Conservation (phyloP, 2,888 invertebrate genomes). For the Hirtodrosophila trivittata region DNA sequence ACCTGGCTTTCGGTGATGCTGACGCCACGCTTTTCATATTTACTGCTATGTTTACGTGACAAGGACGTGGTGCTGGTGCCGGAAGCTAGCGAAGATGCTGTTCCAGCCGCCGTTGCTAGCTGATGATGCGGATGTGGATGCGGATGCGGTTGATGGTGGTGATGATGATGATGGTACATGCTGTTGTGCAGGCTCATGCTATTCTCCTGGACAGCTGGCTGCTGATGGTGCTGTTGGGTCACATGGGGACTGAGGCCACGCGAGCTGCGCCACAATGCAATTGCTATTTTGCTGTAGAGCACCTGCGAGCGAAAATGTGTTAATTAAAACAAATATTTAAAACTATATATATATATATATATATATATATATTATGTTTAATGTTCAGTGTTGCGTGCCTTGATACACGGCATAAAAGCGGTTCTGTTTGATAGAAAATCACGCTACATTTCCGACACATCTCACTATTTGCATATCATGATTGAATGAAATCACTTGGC, state of each 20-base stretch:
- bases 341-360: too few relatives aligned
- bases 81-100: constrained; percentile 48
- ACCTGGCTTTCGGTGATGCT: constrained; percentile 84
- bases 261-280: constrained; percentile 92
- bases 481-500: background rate
- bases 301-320: constrained; percentile 84
- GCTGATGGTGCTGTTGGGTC: constrained; percentile 70
- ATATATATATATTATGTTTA: too few relatives aligned
- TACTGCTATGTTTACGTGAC: constrained; percentile 84
- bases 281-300: constrained; percentile 92
- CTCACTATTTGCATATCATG: constrained; percentile 2
- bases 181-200: constrained; percentile 79
- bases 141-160: constrained; percentile 26
- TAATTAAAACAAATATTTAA: background rate
- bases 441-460: constrained; percentile 3
- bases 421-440: constrained; percentile 1
- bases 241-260: constrained; percentile 87
- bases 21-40: constrained; percentile 84
- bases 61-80: constrained; percentile 68
- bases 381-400: background rate
- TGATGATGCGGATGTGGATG: constrained; percentile 51
- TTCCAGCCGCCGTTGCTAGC: constrained; percentile 26
- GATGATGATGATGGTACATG: constrained; percentile 73
- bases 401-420: constrained; percentile 4
- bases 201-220: constrained; percentile 61